These are phyloP conservation scores for Sisyra nigra DNA, from an alignment of 2,888 invertebrate species.

Conservation along the genomic window DNA sequence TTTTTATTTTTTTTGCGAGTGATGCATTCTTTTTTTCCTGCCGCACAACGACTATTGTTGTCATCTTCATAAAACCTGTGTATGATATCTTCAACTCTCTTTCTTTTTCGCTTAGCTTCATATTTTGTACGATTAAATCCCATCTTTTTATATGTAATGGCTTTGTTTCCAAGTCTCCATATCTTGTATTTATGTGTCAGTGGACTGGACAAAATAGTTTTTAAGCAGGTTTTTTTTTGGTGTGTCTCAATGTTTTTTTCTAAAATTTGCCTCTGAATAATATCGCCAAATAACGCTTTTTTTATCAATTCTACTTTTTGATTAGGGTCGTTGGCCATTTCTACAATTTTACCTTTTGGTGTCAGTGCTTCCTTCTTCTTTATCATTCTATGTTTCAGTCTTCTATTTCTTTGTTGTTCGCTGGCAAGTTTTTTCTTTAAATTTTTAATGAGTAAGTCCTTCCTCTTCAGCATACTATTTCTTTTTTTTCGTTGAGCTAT, in stretches of 20 bases:
- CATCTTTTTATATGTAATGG: too few relatives aligned
- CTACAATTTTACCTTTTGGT: constrained; percentile 4
- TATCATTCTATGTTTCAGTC: constrained; percentile 7
- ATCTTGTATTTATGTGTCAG: neutral
- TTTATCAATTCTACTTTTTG: constrained; percentile 1
- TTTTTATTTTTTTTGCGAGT: constrained; percentile 6
- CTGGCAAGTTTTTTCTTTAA: constrained; percentile 10
- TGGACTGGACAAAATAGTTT: neutral
- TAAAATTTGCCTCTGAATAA: neutral
- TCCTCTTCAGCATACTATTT: constrained; percentile 10
- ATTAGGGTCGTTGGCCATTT: constrained; percentile 1
- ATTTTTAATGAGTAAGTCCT: constrained; percentile 9
- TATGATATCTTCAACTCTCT: neutral
- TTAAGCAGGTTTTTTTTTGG: neutral
- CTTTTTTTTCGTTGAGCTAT: constrained; percentile 10
- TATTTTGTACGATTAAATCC: too few relatives aligned
- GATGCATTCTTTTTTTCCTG: constrained; percentile 5
- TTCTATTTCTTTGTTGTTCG: constrained; percentile 8
- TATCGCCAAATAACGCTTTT: constrained; percentile 3
- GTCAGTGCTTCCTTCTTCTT: constrained; percentile 4
- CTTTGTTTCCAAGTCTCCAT: too few relatives aligned
- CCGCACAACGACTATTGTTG: constrained; percentile 6
- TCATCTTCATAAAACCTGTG: constrained; percentile 14
- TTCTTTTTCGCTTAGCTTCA: neutral
- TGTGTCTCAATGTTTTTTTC: constrained; percentile 1